These are phyloP conservation scores for Phenganax stokvisi DNA, from an alignment of 92 coral and sea anemone species.

Conservation along the genomic window DNA sequence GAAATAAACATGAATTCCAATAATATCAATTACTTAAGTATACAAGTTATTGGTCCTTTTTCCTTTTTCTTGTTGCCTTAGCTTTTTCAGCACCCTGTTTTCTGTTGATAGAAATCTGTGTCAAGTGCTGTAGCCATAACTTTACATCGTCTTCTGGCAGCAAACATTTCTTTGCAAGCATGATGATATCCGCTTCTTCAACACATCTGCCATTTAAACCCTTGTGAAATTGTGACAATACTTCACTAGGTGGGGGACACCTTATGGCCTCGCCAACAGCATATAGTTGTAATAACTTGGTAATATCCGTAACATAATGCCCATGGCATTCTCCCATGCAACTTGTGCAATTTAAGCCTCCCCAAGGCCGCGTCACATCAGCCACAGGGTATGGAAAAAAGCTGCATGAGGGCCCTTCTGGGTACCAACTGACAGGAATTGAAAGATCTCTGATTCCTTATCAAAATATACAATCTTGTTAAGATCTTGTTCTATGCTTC, in stretches of 20 bases:
- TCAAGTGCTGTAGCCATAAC: neutral
- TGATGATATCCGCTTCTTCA: neutral
- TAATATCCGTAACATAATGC: conserved; percentile 39
- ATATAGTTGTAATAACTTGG: conserved; percentile 29
- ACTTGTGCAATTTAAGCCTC: conserved; percentile 32
- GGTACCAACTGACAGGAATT: conserved; percentile 40
- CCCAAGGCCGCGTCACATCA: conserved; percentile 22
- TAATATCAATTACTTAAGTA: too few species aligned
- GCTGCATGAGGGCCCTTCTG: conserved; percentile 35
- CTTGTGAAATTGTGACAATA: neutral
- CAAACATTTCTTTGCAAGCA: conserved; percentile 6
- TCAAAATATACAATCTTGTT: conserved; percentile 7
- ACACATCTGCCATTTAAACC: neutral
- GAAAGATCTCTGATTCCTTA: conserved; percentile 31
- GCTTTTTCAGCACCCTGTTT: neutral
- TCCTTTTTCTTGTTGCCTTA: neutral
- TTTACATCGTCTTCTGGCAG: conserved; percentile 1
- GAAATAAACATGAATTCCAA: too few species aligned
- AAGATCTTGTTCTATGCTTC: neutral
- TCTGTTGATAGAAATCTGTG: neutral
- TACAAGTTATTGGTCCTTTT: neutral
- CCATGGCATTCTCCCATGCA: conserved; percentile 39
- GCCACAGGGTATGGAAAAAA: conserved; percentile 46
- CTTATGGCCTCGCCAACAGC: conserved; percentile 36
- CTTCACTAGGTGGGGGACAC: conserved; percentile 35